Evolutionary conservation across 1,140 invertebrate species (phyloP).

Genomic region (Temnothorax longispinosus): DNA sequence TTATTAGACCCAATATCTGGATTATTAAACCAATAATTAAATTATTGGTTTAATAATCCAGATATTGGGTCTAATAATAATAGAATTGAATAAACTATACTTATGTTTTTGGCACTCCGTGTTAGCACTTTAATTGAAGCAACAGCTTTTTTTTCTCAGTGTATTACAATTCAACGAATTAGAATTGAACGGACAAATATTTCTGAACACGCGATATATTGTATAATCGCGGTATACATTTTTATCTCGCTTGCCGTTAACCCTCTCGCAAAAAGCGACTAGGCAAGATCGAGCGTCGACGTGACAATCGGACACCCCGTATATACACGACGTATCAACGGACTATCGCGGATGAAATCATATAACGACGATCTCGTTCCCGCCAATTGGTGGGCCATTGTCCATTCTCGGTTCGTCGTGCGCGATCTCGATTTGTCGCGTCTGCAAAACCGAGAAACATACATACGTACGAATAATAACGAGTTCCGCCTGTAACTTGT

Average conservation of each 20-base stretch:
- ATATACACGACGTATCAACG: not conserved
- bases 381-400: constrained; percentile 1
- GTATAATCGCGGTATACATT: not conserved
- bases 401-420: not conserved
- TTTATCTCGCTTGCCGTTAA: not conserved
- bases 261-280: not conserved
- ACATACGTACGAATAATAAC: not conserved
- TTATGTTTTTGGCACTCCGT: too few relatives aligned
- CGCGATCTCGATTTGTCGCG: not conserved
- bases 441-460: not conserved
- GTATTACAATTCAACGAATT: too few relatives aligned
- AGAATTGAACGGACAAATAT: too few relatives aligned
- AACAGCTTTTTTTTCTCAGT: too few relatives aligned
- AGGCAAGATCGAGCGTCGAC: not conserved
- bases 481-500: too few relatives aligned
- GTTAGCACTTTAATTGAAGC: too few relatives aligned
- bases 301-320: not conserved
- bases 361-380: not conserved
- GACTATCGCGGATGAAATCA: not conserved
- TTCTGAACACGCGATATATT: too few relatives aligned
- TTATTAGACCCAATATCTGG: too few relatives aligned
- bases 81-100: too few relatives aligned
- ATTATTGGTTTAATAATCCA: too few relatives aligned
- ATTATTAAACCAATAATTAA: too few relatives aligned
- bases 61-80: too few relatives aligned